phyloP scores from a whole-genome alignment of 2,888 invertebrate genomes.

The Papilio elwesi region DNA sequence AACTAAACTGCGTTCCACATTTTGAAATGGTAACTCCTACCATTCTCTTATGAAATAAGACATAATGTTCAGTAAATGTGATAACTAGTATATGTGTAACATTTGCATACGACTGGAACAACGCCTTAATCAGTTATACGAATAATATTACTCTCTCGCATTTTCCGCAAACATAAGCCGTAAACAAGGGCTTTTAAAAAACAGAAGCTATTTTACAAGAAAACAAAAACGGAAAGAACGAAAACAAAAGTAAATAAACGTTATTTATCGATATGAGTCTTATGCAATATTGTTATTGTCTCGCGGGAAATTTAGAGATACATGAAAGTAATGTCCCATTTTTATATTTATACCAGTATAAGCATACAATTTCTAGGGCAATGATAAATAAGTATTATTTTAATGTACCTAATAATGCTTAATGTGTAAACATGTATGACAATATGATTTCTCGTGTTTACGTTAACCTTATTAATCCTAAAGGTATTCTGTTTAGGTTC shows the following conservation, averaged over 20 bases:
- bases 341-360: conserved; percentile 35
- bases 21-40: too few species aligned
- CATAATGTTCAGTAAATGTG: too few species aligned
- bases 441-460: too few species aligned
- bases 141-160: conserved; percentile 19
- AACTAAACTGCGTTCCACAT: too few species aligned
- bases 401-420: neutral
- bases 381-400: conserved; percentile 7
- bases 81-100: too few species aligned
- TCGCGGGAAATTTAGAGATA: conserved; percentile 67
- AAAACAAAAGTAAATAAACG: conserved; percentile 44
- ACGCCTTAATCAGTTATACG: conserved; percentile 18
- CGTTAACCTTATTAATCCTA: too few species aligned
- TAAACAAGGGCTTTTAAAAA: conserved; percentile 27
- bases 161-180: conserved; percentile 24
- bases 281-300: conserved; percentile 51
- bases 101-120: neutral
- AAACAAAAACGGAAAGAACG: conserved; percentile 39
- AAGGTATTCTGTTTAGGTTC: too few species aligned
- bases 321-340: conserved; percentile 49
- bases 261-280: conserved; percentile 46
- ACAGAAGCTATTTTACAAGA: conserved; percentile 42
- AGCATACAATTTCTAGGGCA: conserved; percentile 6
- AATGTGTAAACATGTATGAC: neutral
- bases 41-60: too few species aligned